These are phyloP conservation scores for Tipula unca DNA, from an alignment of 2,888 invertebrate genomes.

Conservation along the genomic window DNA sequence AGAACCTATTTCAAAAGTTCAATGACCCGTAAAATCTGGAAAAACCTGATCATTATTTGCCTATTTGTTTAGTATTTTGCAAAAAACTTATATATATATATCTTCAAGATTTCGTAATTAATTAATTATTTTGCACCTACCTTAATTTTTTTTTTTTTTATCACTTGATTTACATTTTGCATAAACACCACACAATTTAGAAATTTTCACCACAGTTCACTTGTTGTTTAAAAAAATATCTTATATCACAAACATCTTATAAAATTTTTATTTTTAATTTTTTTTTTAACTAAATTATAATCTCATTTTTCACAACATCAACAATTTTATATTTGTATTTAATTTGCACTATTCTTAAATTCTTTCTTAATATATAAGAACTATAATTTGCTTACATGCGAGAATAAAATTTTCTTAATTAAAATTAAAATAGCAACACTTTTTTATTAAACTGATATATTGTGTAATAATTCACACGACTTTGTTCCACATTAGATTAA, in stretches of 20 bases:
- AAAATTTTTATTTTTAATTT: too few species aligned
- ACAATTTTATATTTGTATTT: background rate
- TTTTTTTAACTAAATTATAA: background rate
- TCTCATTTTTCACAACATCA: background rate
- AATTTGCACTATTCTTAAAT: background rate
- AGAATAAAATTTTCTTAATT: background rate
- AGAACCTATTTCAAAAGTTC: background rate
- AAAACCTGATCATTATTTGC: background rate
- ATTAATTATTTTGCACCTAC: background rate
- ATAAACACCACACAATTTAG: background rate
- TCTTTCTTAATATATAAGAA: background rate
- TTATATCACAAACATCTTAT: background rate
- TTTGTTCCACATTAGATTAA: conserved; percentile 16
- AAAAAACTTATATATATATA: background rate
- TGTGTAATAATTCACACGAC: conserved; percentile 17
- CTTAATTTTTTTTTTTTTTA: background rate
- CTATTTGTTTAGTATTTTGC: too few species aligned
- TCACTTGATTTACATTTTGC: background rate
- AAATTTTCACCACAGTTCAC: background rate
- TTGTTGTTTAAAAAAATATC: background rate
- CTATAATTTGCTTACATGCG: background rate
- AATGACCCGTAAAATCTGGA: background rate
- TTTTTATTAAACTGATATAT: background rate
- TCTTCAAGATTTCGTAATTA: background rate
- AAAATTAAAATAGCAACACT: background rate